Conservation (phyloP, 2,797 vertebrate genomes). For the Synanceia verrucosa region DNA sequence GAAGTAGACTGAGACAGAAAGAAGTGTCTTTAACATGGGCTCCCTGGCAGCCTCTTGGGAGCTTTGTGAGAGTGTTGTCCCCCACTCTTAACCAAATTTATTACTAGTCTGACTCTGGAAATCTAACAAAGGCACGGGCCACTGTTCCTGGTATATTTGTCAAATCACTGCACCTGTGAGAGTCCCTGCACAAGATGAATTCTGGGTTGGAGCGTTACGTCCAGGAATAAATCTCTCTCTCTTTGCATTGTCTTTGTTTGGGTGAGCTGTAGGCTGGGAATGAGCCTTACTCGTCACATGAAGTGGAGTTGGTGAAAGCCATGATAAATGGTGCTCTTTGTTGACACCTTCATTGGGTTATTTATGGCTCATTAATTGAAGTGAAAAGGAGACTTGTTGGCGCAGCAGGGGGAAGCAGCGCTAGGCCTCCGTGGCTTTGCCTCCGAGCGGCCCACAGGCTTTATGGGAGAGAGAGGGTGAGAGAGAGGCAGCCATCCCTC, state of each 20-base stretch:
- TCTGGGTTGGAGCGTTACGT: conserved; percentile 81
- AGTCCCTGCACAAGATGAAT: conserved; percentile 91
- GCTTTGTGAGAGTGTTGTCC: conserved; percentile 81
- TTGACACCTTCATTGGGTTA: conserved; percentile 99
- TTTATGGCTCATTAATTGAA: conserved; percentile 99
- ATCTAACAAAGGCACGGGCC: conserved; percentile 86
- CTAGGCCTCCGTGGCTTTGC: conserved; percentile 76
- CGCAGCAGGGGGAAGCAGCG: conserved; percentile 83
- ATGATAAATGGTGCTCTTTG: conserved; percentile 96
- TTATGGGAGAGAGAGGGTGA: conserved; percentile 25
- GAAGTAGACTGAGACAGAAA: conserved; percentile 75
- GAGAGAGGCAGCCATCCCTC: conserved; percentile 53
- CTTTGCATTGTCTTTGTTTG: conserved; percentile 79
- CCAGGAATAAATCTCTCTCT: conserved; percentile 91
- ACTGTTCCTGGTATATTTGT: conserved; percentile 91
- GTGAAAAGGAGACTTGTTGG: conserved; percentile 92
- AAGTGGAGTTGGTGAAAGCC: conserved; percentile 87
- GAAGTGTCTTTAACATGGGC: conserved; percentile 82
- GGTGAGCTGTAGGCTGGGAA: conserved; percentile 81
- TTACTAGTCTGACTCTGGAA: conserved; percentile 87
- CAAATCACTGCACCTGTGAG: conserved; percentile 94
- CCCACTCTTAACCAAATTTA: conserved; percentile 94
- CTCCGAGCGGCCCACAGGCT: conserved; percentile 79
- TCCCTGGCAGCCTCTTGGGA: conserved; percentile 78
- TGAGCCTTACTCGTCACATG: conserved; percentile 84